Evolutionary conservation across 2,888 invertebrate species (phyloP).

Genomic region (Leptarthrus brevirostris): DNA sequence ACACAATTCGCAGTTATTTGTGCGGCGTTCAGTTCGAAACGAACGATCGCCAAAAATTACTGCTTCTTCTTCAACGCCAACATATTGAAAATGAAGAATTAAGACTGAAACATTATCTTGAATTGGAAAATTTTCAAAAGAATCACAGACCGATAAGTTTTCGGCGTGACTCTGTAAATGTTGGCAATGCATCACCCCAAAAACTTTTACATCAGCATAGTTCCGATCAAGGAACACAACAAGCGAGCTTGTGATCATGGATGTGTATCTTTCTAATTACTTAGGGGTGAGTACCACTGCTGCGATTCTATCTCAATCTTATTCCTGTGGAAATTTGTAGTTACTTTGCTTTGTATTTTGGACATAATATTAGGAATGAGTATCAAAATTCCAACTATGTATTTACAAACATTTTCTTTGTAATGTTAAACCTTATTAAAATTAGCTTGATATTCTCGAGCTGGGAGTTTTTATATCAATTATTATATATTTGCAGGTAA

Average conservation of each 20-base stretch:
- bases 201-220: slow-evolving; percentile 21
- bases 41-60: slow-evolving; percentile 64
- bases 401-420: no score
- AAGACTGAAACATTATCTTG: slow-evolving; percentile 65
- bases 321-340: slow-evolving; percentile 13
- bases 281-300: slow-evolving; percentile 36
- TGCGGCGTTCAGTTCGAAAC: slow-evolving; percentile 64
- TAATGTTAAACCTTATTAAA: no score
- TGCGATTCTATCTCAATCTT: slow-evolving; percentile 29
- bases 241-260: slow-evolving; percentile 38
- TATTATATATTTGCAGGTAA: no score
- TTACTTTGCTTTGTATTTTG: slow-evolving; percentile 14
- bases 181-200: slow-evolving; percentile 21
- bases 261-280: slow-evolving; percentile 13
- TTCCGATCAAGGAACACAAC: slow-evolving; percentile 23
- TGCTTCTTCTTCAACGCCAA: slow-evolving; percentile 65
- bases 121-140: slow-evolving; percentile 67
- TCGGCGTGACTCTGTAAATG: slow-evolving; percentile 23
- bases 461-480: no score
- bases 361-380: slow-evolving; percentile 5
- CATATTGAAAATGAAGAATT: slow-evolving; percentile 67
- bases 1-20: slow-evolving; percentile 64
- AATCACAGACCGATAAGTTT: slow-evolving; percentile 62
- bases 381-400: slow-evolving; percentile 1
- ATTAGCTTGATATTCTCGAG: no score